A percentile compares a stretch with the other conserved stretches of the same genome.
Conservation (phyloP, 2,888 invertebrate genomes). For the Campaea margaritaria region DNA sequence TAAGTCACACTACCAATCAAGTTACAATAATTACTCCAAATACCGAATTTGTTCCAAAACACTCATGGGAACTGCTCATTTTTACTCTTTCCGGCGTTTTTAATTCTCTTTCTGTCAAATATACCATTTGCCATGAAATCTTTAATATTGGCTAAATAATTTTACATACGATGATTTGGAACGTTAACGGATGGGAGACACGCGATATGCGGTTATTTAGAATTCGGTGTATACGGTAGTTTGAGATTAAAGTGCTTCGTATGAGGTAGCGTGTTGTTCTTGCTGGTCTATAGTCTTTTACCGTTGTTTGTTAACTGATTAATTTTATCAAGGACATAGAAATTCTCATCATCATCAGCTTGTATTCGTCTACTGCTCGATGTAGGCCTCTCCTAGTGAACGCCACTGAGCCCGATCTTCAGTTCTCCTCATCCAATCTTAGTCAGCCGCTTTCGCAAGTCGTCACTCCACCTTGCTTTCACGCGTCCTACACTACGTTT, state of each 20-base stretch:
- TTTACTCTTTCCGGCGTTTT: slow-evolving; percentile 29
- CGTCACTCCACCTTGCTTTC: too few species aligned
- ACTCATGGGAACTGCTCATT: slow-evolving; percentile 37
- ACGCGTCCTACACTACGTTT: too few species aligned
- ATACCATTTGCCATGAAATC: slow-evolving; percentile 61
- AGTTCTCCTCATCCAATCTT: too few species aligned
- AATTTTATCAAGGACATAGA: too few species aligned
- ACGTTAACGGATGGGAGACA: slow-evolving; percentile 40
- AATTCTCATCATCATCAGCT: too few species aligned
- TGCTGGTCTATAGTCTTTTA: slow-evolving; percentile 3
- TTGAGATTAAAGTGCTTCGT: slow-evolving; percentile 7
- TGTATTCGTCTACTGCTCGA: too few species aligned
- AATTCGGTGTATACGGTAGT: slow-evolving; percentile 26
- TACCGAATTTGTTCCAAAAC: slow-evolving; percentile 35
- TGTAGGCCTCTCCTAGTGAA: too few species aligned
- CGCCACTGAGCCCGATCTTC: too few species aligned
- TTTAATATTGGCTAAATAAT: slow-evolving; percentile 60
- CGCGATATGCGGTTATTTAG: slow-evolving; percentile 38
- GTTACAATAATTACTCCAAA: slow-evolving; percentile 38
- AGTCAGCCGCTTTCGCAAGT: too few species aligned
- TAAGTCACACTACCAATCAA: slow-evolving; percentile 26
- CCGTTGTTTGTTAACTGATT: slow-evolving; percentile 14
- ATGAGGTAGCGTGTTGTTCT: slow-evolving; percentile 20
- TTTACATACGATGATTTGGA: slow-evolving; percentile 46
- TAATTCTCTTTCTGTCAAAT: slow-evolving; percentile 55